Conservation (phyloP, 2,888 invertebrate species). For the Ophonus ardosiacus region DNA sequence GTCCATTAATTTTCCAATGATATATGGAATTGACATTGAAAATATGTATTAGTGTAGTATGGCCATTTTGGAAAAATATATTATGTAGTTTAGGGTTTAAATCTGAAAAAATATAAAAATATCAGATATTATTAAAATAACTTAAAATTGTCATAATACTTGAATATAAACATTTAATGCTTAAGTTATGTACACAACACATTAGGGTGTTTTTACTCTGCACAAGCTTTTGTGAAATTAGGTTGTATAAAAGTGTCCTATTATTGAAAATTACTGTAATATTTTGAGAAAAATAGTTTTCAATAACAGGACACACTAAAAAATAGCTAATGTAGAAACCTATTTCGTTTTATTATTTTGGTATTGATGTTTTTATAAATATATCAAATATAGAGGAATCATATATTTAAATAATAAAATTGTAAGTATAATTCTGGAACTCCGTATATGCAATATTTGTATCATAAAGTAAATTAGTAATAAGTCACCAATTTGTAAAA, state of each 20-base stretch:
- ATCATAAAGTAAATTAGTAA: slow-evolving; percentile 39
- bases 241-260: no score
- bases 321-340: neutral
- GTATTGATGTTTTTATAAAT: slow-evolving; percentile 32
- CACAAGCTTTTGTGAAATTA: slow-evolving; percentile 9
- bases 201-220: neutral
- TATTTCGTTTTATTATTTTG: neutral
- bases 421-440: slow-evolving; percentile 19
- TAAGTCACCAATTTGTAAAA: slow-evolving; percentile 52
- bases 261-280: slow-evolving; percentile 20
- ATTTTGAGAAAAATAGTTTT: slow-evolving; percentile 28
- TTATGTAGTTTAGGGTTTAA: no score
- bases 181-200: slow-evolving; percentile 9
- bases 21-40: no score
- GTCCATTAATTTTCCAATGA: no score
- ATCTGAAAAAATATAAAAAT: neutral
- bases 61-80: no score
- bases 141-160: neutral
- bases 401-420: slow-evolving; percentile 24
- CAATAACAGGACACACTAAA: neutral
- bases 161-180: slow-evolving; percentile 22
- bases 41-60: no score
- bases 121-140: neutral
- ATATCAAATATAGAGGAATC: slow-evolving; percentile 42
- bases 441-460: slow-evolving; percentile 49